Evolutionary conservation across 2,113 vertebrate species (phyloP).

Genomic region (Oplegnathus fasciatus): DNA sequence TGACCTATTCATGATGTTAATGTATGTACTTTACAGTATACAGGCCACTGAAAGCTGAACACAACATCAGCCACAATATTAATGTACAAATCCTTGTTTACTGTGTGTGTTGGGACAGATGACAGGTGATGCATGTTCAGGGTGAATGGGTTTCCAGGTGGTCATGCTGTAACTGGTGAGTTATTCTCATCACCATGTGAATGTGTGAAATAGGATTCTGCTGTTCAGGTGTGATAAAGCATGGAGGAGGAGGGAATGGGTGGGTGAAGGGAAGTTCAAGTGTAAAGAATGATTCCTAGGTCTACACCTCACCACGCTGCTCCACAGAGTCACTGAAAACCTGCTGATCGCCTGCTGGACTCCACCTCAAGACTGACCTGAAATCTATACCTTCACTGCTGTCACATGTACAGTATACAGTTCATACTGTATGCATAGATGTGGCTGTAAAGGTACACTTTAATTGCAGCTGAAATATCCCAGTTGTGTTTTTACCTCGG

Average conservation of each 20-base stretch:
- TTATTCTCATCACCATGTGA: slow-evolving; percentile 64
- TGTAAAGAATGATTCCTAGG: slow-evolving; percentile 54
- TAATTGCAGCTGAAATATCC: background rate
- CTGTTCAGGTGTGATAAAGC: slow-evolving; percentile 64
- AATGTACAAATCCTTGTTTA: background rate
- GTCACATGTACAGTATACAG: background rate
- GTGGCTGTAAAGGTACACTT: no score
- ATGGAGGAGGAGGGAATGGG: slow-evolving; percentile 24
- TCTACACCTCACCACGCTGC: background rate
- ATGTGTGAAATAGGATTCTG: slow-evolving; percentile 70
- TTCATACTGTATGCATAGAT: background rate
- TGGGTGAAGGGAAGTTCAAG: slow-evolving; percentile 81
- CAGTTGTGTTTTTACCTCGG: background rate
- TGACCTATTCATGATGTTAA: background rate
- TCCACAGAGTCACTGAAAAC: slow-evolving; percentile 17
- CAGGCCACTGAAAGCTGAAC: background rate
- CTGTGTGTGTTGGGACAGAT: background rate
- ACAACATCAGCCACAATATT: background rate
- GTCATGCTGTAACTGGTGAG: slow-evolving; percentile 39
- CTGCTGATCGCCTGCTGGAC: slow-evolving; percentile 5
- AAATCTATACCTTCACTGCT: background rate
- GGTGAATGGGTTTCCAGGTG: slow-evolving; percentile 56
- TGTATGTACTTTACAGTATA: background rate
- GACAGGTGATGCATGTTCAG: slow-evolving; percentile 25
- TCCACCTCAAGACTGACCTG: background rate